These are phyloP conservation scores for Pocillopora verrucosa DNA, from an alignment of 64 coral and sea anemone species.

Conservation along the genomic window DNA sequence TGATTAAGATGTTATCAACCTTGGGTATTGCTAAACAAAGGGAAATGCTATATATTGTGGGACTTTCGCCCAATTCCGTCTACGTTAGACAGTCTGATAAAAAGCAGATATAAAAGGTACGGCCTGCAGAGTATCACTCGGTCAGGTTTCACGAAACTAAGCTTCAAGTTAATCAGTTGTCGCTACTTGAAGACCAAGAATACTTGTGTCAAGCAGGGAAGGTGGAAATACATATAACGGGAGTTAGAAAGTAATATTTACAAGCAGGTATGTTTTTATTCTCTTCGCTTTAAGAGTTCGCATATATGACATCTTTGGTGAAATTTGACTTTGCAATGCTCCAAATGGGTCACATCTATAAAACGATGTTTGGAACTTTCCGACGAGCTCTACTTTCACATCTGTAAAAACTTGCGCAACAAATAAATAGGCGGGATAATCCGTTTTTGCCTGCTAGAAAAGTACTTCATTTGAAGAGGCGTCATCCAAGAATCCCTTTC, in stretches of 20 bases:
- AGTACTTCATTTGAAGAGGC: conserved; percentile 37
- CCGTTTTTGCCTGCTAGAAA: conserved; percentile 6
- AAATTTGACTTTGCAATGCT: background rate
- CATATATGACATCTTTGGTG: background rate
- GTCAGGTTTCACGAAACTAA: background rate
- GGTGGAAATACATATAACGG: background rate
- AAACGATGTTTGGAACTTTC: background rate
- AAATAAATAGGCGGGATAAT: conserved; percentile 17
- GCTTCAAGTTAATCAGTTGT: background rate
- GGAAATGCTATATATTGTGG: background rate
- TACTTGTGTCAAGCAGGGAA: background rate
- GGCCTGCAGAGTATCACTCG: conserved; percentile 9
- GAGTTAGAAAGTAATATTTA: background rate
- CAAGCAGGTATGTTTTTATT: background rate
- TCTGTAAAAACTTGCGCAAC: background rate
- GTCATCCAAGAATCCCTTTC: background rate
- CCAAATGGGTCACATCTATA: background rate
- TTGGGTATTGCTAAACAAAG: background rate
- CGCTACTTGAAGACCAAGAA: background rate
- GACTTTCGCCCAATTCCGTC: conserved; percentile 22
- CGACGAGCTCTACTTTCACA: background rate
- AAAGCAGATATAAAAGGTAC: conserved; percentile 15
- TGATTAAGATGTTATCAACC: conserved; percentile 23
- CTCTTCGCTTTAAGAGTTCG: background rate
- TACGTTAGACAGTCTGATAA: conserved; percentile 16